Evolutionary conservation across 2,797 vertebrate genomes (phyloP).

Genomic region (Cyprinella venusta): DNA sequence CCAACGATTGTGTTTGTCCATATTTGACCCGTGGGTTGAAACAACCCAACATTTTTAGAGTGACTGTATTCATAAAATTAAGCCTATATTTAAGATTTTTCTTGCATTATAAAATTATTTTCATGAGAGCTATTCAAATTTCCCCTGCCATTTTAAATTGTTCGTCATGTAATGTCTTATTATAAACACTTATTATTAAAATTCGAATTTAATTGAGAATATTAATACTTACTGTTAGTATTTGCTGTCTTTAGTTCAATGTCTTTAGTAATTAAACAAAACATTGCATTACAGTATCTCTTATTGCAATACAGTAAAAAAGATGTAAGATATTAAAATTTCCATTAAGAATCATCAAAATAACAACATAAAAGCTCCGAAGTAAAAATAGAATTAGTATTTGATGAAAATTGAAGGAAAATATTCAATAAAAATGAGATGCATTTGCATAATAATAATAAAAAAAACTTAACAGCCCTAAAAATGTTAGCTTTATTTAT

Average conservation of each 20-base stretch:
- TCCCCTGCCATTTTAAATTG: background rate
- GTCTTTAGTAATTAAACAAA: background rate
- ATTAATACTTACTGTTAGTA: background rate
- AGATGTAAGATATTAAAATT: background rate
- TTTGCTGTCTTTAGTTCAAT: background rate
- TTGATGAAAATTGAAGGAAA: too few relatives aligned
- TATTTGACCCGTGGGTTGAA: too few relatives aligned
- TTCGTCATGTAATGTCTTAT: background rate
- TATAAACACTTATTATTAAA: background rate
- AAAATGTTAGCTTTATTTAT: background rate
- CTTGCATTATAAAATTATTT: background rate
- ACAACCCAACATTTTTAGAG: too few relatives aligned
- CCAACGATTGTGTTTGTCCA: too few relatives aligned
- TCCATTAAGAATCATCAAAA: too few relatives aligned
- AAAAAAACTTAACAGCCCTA: background rate
- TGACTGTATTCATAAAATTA: background rate
- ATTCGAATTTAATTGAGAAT: background rate
- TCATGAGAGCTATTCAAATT: background rate
- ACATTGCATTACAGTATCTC: background rate
- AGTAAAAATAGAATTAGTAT: too few relatives aligned
- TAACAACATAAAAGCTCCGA: too few relatives aligned
- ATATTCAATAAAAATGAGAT: accelerated
- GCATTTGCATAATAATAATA: too few relatives aligned
- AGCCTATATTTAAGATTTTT: background rate
- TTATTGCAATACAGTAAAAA: background rate